Conservation (phyloP, 2,888 invertebrate genomes). For the Caenorhabditis sp. region DNA sequence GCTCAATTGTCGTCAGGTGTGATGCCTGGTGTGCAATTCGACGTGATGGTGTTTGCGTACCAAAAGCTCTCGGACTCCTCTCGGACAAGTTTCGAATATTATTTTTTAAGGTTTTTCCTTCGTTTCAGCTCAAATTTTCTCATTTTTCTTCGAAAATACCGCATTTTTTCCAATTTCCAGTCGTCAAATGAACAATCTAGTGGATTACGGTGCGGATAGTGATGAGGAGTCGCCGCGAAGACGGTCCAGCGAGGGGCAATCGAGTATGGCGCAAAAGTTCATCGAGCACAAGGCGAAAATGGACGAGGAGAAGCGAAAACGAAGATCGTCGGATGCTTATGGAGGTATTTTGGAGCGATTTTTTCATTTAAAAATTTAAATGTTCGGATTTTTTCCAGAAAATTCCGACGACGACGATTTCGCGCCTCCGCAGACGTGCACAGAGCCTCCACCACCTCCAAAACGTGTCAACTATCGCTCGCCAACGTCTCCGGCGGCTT, state of each 20-base stretch:
- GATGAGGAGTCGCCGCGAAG: slow-evolving; percentile 70
- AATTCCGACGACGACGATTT: slow-evolving; percentile 17
- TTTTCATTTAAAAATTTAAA: neutral
- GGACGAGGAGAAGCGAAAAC: slow-evolving; percentile 25
- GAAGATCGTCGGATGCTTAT: slow-evolving; percentile 59
- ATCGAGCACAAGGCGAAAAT: slow-evolving; percentile 12
- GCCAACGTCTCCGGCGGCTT: slow-evolving; percentile 51
- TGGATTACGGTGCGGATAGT: slow-evolving; percentile 68
- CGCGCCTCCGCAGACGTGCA: slow-evolving; percentile 23
- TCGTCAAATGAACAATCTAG: slow-evolving; percentile 66
- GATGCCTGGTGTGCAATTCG: slow-evolving; percentile 10
- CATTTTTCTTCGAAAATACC: neutral
- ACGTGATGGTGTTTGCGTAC: slow-evolving; percentile 49
- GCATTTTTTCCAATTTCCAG: slow-evolving; percentile 10
- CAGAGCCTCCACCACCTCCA: slow-evolving; percentile 70
- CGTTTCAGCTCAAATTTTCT: neutral
- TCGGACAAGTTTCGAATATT: slow-evolving; percentile 21
- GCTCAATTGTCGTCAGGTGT: slow-evolving; percentile 7
- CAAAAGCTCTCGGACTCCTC: neutral
- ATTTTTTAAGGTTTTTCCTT: slow-evolving; percentile 13
- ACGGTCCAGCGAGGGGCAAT: slow-evolving; percentile 41
- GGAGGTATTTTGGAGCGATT: slow-evolving; percentile 36
- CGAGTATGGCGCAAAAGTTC: slow-evolving; percentile 18
- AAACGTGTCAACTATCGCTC: slow-evolving; percentile 57
- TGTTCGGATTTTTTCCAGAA: neutral